These are phyloP conservation scores for Muschampia plurimacula DNA, from an alignment of 2,888 invertebrate genomes.

Conservation along the genomic window DNA sequence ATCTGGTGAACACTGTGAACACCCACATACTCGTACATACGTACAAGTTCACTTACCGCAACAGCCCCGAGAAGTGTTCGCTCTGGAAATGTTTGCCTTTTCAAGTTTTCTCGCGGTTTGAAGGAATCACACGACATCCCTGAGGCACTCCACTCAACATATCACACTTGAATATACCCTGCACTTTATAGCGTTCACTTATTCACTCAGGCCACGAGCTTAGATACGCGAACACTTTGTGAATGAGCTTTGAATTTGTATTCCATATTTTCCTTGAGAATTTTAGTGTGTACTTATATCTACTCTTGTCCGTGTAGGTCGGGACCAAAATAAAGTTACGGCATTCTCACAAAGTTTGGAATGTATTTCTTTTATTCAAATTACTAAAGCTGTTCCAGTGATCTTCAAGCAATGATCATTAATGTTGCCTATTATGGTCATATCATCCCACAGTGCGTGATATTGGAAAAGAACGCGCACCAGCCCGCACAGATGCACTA, in stretches of 20 bases:
- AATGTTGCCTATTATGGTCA: too few species aligned
- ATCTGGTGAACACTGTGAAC: too few species aligned
- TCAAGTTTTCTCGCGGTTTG: constrained; percentile 22
- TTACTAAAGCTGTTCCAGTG: too few species aligned
- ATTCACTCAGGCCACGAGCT: constrained; percentile 7
- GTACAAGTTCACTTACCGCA: constrained; percentile 8
- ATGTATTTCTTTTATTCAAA: too few species aligned
- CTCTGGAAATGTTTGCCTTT: constrained; percentile 23
- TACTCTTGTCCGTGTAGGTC: not conserved
- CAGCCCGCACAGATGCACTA: too few species aligned
- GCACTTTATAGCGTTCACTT: constrained; percentile 18
- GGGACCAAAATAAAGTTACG: too few species aligned
- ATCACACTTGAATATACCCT: constrained; percentile 12
- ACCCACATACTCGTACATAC: too few species aligned
- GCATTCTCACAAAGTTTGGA: too few species aligned
- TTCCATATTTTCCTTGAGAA: not conserved
- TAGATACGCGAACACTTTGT: not conserved
- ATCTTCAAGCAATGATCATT: too few species aligned
- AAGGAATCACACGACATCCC: constrained; percentile 20
- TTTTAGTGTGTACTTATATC: not conserved
- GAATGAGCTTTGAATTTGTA: constrained; percentile 7
- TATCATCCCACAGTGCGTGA: too few species aligned
- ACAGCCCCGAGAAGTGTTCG: constrained; percentile 11
- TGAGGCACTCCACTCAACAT: constrained; percentile 19
- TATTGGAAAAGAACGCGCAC: too few species aligned